Base-by-base conservation (phyloP, 2,113 vertebrate species). In the Thamnophis sirtalis region DNA sequence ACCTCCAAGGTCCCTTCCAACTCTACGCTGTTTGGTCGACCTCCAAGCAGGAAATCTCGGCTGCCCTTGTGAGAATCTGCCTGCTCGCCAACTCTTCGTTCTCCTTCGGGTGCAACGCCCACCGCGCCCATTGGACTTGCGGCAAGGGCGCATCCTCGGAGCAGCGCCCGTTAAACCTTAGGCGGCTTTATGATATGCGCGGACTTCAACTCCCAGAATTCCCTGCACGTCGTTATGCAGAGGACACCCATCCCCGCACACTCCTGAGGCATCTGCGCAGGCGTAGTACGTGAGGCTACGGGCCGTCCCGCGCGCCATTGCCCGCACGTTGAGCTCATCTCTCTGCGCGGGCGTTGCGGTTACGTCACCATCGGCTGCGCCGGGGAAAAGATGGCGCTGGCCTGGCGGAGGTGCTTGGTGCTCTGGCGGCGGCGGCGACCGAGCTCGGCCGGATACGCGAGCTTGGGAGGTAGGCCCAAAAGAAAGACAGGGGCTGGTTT, bases 261-360 rank as follows among this genome's bases (percentile, higher is more conserved):
- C 6, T 0, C 11, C 4, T n/a, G 63, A 60, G 58, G 26, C 26
- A 10, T 5, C 10, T 63, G n/a, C 68, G n/a, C 33, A 80, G 6
- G 68, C 15, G n/a, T 8, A 80, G 2, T 0, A 19, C 5, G n/a
- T 38, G 6, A 80, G 2, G n/a, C 63, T n/a, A 38, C 11, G 68
- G 5, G 4, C 28, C 1, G 0, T 1, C 28, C 63, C 15, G 11
- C 1, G 1, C n/a, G n/a, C 63, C 0, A 7, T 0, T 5, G n/a
- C 0, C n/a, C n/a, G 63, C 11, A 6, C 6, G 5, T 13, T 33
- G 63, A 33, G 13, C 15, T 38, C 68, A 80, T 38, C 17, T 80
- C 6, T 17, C 17, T 80, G 17, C 33, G 33, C 68, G 6, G 68
- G n/a, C n/a, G 68, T 17, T 17, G 33, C 33, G 68, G 6, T 38